Evolutionary conservation across 2,797 vertebrate genomes (phyloP), one percentile per base, ranked within the genome.

Genomic region (Limnodromus scolopaceus): DNA sequence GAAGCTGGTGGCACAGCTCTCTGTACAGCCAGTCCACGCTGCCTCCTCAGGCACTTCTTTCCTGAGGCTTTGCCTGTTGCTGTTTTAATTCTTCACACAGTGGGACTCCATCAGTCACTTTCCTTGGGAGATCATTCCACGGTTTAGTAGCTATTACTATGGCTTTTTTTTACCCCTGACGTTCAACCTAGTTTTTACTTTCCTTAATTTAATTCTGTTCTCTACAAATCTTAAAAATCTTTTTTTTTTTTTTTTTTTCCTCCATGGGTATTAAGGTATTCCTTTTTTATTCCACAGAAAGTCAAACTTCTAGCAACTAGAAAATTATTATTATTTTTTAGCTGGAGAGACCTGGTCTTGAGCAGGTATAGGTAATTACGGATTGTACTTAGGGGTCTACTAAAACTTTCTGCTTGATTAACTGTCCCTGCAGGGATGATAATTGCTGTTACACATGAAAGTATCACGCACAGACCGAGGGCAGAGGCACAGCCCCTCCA

Each of bases 361-460:
- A 72, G 75, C 68, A 96, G 74, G 20, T 68, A 83, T 28, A 87
- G 70, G 54, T 85, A 96, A 97, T 97, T 96, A 94, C 10, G 70
- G 39, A 77, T 70, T 30, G 51, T 71, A 86, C 63, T 53, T 75
- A 74, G 95, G 97, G 84, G 94, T 94, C 95, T 2, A 0, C 77
- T 93, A 63, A 89, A 91, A 69, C 78, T 75, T 93, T 89, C 95
- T 97, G 89, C 94, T 93, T 92, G 83, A 97, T 84, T 94, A 96
- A 79, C 70, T 12, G 0, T 71, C 63, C 91, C 92, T 94, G 94
- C 81, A 92, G 94, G 75, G 93, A 87, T 77, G 69, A 34, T 95
- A 96, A 97, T 89, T 97, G 91, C 78, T 82, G 85, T 89, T 94
- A 72, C 69, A 92, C 61, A 41, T 74, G 85, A 53, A 74, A 91